Evolutionary conservation across 92 coral and sea anemone genomes (phyloP), one percentile per base, ranked within the genome.

Genomic region (Actinernus sp.): DNA sequence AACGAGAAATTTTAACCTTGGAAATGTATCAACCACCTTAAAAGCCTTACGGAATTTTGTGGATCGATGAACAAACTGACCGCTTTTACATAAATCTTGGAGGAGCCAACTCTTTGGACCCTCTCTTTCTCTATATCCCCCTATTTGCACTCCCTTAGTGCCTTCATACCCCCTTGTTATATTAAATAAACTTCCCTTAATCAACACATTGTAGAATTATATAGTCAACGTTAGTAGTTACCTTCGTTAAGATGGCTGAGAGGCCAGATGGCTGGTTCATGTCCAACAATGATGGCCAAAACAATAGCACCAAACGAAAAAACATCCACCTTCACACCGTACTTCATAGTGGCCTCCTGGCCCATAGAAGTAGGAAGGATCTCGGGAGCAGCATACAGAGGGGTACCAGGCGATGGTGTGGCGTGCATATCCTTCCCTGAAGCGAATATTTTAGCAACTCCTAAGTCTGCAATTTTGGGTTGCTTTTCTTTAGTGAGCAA

Each of bases 391-490:
- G 92, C 71, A 8, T 89, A 89, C 31, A 80, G 46, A 4, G 92
- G 96, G 49, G 96, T 89, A 5, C 96, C 96, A 37, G 91, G 96
- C 16, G 73, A 58, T 3, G 31, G 34, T 0, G 91, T 84, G n/a
- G 96, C 96, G 68, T 55, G 44, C 74, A 80, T 81, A 40, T 84
- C 92, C 11, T 63, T 66, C 0, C 86, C 88, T 50, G 83, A 75
- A 4, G 70, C 66, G 65, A 88, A 88, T 0, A 73, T 76, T 59
- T 88, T 88, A 10, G 96, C 91, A 21, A 78, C 85, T 1, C 96
- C 96, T 28, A 89, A 43, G 37, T 89, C 96, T 16, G 95, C 96
- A 60, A 89, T 79, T 79, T 89, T 89, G 25, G 96, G 88, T 38
- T 33, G 66, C 3, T 68, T 77, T 18, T 59, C 36, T 1, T 19